Evolutionary conservation across 1,140 invertebrate species (phyloP).

Genomic region (Dolichoris vasculosae): DNA sequence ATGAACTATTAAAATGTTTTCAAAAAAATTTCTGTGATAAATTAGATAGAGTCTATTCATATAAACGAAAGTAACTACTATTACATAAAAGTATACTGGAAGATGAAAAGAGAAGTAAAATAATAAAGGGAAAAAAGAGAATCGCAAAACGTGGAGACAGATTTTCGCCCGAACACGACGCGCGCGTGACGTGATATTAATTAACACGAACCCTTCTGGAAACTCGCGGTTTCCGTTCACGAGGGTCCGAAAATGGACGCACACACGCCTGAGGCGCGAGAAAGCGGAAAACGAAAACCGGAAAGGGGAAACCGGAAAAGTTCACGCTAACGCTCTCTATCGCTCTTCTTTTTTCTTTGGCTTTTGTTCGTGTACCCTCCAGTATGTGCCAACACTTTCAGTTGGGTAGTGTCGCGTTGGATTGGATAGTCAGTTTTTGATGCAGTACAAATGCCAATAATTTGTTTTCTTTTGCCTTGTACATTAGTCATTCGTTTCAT

Average conservation of each 20-base stretch:
- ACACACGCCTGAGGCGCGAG: conserved; percentile 56
- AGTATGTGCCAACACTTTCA: conserved; percentile 40
- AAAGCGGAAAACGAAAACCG: conserved; percentile 54
- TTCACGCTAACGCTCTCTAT: conserved; percentile 49
- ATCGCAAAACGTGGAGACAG: conserved; percentile 64
- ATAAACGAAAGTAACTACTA: not conserved
- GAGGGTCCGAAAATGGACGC: conserved; percentile 39
- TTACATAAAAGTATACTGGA: not conserved
- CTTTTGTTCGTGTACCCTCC: not conserved
- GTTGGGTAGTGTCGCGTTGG: not conserved
- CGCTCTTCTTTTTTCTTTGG: conserved; percentile 11
- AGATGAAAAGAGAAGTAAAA: not conserved
- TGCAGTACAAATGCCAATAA: not conserved
- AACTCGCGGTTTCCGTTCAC: conserved; percentile 26
- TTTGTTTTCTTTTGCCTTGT: not conserved
- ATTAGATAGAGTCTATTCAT: not conserved
- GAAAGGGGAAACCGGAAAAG: conserved; percentile 67
- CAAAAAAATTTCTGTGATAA: not conserved
- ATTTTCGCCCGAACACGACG: conserved; percentile 65
- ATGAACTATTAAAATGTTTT: not conserved
- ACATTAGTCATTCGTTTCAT: not conserved
- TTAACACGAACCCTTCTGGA: conserved; percentile 73
- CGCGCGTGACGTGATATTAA: conserved; percentile 74
- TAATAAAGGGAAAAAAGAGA: not conserved
- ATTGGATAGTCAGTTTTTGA: not conserved